These are phyloP conservation scores for Phrynosoma blainvillii DNA, from an alignment of 2,113 vertebrate species.

Conservation along the genomic window DNA sequence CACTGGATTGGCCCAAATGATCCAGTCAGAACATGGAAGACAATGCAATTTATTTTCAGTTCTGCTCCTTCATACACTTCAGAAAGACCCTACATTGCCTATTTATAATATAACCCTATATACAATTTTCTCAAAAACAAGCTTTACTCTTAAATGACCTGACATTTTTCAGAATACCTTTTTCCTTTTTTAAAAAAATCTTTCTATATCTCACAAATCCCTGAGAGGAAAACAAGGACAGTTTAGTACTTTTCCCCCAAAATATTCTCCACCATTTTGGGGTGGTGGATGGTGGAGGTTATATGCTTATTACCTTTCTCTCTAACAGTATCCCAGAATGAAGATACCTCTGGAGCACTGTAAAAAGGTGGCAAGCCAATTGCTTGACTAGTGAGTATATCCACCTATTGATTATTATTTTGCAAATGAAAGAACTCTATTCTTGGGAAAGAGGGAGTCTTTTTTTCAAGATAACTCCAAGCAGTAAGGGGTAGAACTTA, in stretches of 20 bases:
- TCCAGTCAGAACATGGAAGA: not conserved
- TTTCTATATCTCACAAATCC: not conserved
- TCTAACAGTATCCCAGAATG: not conserved
- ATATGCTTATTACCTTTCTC: not conserved
- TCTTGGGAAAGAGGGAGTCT: too few relatives aligned
- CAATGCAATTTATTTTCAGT: not conserved
- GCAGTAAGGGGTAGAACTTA: too few relatives aligned
- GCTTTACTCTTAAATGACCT: not conserved
- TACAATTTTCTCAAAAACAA: too few relatives aligned
- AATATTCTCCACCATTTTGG: not conserved
- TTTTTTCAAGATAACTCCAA: too few relatives aligned
- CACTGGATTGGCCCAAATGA: not conserved
- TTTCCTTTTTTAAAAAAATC: not conserved
- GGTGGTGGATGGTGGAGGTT: not conserved
- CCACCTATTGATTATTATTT: too few relatives aligned
- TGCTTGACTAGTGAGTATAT: too few relatives aligned
- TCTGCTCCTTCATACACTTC: not conserved
- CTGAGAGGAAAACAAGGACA: not conserved
- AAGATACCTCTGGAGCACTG: not conserved
- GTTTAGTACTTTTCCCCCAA: not conserved
- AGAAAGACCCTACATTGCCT: not conserved
- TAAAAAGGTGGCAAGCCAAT: too few relatives aligned
- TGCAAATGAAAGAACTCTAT: too few relatives aligned
- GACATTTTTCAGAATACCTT: not conserved
- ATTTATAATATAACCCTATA: not conserved